phyloP scores from a whole-genome alignment of 2,888 invertebrate species.

The Acronicta aceris region DNA sequence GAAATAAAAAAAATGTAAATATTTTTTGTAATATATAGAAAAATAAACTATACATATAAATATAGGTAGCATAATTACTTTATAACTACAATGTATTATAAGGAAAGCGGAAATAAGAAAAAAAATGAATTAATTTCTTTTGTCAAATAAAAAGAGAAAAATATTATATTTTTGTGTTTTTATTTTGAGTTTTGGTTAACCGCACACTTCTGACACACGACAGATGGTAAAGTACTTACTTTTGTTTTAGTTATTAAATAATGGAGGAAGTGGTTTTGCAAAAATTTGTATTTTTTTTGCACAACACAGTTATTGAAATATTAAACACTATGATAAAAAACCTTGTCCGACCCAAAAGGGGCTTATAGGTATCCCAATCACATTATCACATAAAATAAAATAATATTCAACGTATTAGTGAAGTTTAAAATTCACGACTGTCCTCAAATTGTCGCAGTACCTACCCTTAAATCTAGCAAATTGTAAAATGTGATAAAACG shows the following conservation, averaged over 20 bases:
- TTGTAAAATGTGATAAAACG: too few relatives aligned
- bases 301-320: too few relatives aligned
- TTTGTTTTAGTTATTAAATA: conserved; percentile 18
- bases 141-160: conserved; percentile 88
- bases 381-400: too few relatives aligned
- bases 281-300: too few relatives aligned
- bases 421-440: too few relatives aligned
- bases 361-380: too few relatives aligned
- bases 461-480: too few relatives aligned
- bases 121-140: conserved; percentile 88
- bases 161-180: conserved; percentile 73
- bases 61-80: conserved; percentile 88
- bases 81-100: conserved; percentile 85
- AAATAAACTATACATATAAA: conserved; percentile 85
- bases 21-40: conserved; percentile 87
- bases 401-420: too few relatives aligned
- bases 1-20: conserved; percentile 80
- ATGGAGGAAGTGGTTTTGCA: conserved; percentile 13
- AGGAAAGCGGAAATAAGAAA: conserved; percentile 85
- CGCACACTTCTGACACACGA: not conserved
- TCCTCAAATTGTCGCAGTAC: too few relatives aligned
- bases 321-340: too few relatives aligned
- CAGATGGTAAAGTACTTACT: conserved; percentile 5
- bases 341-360: too few relatives aligned
- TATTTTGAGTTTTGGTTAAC: conserved; percentile 53